Base-by-base conservation (phyloP, 2,797 vertebrate species). In the Florisuga fusca region DNA sequence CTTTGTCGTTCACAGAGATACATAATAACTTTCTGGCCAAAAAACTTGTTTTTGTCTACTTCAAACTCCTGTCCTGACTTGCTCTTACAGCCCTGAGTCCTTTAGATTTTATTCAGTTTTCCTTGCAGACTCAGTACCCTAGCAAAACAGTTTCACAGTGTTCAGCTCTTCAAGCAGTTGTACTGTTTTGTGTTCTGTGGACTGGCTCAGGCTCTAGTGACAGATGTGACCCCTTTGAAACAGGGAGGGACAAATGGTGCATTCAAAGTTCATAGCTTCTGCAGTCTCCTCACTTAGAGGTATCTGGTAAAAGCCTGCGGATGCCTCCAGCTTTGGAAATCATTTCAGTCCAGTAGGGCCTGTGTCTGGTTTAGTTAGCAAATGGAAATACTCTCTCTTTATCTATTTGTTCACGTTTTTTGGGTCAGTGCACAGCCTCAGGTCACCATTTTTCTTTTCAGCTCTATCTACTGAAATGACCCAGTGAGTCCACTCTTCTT, bases 111-210 rank as follows among this genome's bases (percentile, higher is more conserved):
- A 81, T 94, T 93, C 94, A 92, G 91, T 73, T 85, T 96, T 91
- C 85, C 83, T 89, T 96, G 51, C 91, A 96, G 95, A 55, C 87
- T 95, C 89, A 90, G 85, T 96, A 82, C 91, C 89, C 96, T 87
- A 41, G 95, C 80, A 94, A 95, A 97, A 97, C 95, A 97, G 95
- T 96, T 97, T 96, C 94, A 79, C 95, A 95, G 94, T 97, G 96
- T 97, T 97, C 94, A 97, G 94, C 95, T 94, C 95, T 96, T 97
- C 74, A 95, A 96, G 72, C 92, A 84, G 84, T 89, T 91, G 91
- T 94, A 88, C 94, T 96, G 96, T 86, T 79, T 90, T 92, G 87
- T 92, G 92, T 95, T 88, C 87, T 84, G 83, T 54, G 78, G 87
- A 78, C 89, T 94, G 92, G 96, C 96, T 97, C 96, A 84, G 89